phyloP scores from a whole-genome alignment of 2,797 vertebrate genomes.

The Oryzias dopingdopingensis region DNA sequence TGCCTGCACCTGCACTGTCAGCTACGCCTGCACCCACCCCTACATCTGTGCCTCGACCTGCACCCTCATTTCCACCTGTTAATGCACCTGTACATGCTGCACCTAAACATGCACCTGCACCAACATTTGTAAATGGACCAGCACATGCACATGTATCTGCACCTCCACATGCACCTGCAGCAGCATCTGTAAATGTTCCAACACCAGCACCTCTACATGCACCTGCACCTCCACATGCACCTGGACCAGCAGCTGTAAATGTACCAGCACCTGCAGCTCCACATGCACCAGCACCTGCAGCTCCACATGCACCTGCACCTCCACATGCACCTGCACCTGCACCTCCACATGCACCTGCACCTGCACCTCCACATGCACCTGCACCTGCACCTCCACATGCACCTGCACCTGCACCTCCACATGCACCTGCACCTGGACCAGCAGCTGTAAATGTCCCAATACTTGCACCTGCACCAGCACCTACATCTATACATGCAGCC shows the following conservation, averaged over 20 bases:
- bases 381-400: no score
- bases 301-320: neutral
- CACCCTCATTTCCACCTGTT: neutral
- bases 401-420: neutral
- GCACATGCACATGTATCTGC: neutral
- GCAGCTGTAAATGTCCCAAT: neutral
- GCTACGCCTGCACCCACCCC: neutral
- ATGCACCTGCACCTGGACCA: neutral
- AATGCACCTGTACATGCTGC: neutral
- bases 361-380: no score
- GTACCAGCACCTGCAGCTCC: neutral
- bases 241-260: neutral
- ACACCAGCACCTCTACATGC: neutral
- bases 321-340: neutral
- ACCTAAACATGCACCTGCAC: neutral
- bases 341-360: no score
- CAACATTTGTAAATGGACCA: neutral
- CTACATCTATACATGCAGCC: no score
- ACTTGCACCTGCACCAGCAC: neutral
- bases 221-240: neutral
- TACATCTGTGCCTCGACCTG: neutral
- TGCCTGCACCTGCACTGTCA: neutral
- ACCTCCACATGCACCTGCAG: neutral
- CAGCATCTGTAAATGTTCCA: neutral
- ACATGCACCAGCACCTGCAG: neutral